Base-by-base conservation (phyloP, 1,140 invertebrate genomes). In the Proctacanthus coquilletti region DNA sequence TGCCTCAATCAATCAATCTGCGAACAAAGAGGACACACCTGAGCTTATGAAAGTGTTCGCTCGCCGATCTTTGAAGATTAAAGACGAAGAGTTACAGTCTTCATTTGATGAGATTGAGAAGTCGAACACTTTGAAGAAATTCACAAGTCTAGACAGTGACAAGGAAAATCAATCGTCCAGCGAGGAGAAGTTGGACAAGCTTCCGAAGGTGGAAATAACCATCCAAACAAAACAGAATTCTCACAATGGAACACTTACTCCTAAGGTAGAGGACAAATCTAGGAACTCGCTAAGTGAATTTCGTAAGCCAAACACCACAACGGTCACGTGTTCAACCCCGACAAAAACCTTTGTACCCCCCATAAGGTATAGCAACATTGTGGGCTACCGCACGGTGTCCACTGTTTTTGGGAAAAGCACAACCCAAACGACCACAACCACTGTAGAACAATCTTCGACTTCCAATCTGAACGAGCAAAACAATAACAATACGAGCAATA, bases 1-100 rank as follows among this genome's bases (percentile, higher is more conserved):
- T 27, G 48, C 41, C n/a, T 25, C 36, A 58, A 56, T 48, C 54
- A 67, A 64, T 41, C 30, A 32, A 17, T 5, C 13, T 32, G 10
- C 5, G 6, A 62, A 60, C 17, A 64, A 59, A 18, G 67, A 70
- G 39, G 74, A 78, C 37, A 75, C 79, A 53, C 78, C 78, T 0
- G 80, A 84, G 53, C 53, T 84, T 18, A 74, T 83, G 67, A 81
- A 82, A 62, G 80, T 84, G 0, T 84, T 84, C 52, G 79, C 79
- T 0, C 60, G 80, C 25, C 60, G 79, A 38, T 84, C 80, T 3
- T 60, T 84, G 1, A 84, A 84, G 59, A 55, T 81, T 4, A 79
- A 77, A 59, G 77, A 81, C 45, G 76, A 79, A 44, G 68, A 65
- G n/a, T 70, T 62, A 18, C 49, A 71, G 19, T 62, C 62, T n/a